Evolutionary conservation across 1,140 invertebrate genomes (phyloP), one percentile per base, ranked within the genome.

Genomic region (Popillia japonica): DNA sequence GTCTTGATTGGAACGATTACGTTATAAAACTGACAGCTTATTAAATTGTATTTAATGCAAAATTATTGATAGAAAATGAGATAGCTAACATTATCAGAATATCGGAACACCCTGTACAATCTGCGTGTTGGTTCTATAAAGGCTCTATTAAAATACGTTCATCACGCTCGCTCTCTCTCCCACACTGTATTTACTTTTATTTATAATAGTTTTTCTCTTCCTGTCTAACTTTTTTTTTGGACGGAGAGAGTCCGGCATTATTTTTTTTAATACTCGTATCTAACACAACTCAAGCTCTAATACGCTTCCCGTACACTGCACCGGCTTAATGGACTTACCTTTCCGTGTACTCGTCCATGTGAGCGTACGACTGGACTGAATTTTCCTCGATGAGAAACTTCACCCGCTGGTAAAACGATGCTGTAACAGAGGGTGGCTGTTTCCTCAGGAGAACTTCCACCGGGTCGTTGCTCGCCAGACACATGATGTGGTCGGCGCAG

Each of bases 371-470:
- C 88, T 99, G 98, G 34, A 99, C 97, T 78, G 96, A 98, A 87
- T 98, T 97, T 87, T 99, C 97, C 89, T 99, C 97, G 78, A 99
- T 98, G 76, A 99, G 92, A 88, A 99, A 99, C 85, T 98, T 97
- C 86, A 99, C 97, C 59, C 97, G 91, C 86, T 99, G 97, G 86
- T 98, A 99, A 88, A 99, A 99, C 0, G 97, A 98, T 6, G 97
- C 96, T 0, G 97, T 98, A 42, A 98, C 95, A 48, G 96, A 96
- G 9, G 97, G 96, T 1, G 97, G 96, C 84, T 99, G 96, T 88
- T 99, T 99, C 41, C 97, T 89, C 0, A 99, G 90, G 0, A 99
- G 90, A 3, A 99, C 97, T 86, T 98, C 97, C 3, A 97, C 95
- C 0, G 98, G 97, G 87, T 99, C 96, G 83, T 96, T 96, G 81